Conservation (phyloP, 1,140 invertebrate species). For the Leptinotarsa undecemlineata region DNA sequence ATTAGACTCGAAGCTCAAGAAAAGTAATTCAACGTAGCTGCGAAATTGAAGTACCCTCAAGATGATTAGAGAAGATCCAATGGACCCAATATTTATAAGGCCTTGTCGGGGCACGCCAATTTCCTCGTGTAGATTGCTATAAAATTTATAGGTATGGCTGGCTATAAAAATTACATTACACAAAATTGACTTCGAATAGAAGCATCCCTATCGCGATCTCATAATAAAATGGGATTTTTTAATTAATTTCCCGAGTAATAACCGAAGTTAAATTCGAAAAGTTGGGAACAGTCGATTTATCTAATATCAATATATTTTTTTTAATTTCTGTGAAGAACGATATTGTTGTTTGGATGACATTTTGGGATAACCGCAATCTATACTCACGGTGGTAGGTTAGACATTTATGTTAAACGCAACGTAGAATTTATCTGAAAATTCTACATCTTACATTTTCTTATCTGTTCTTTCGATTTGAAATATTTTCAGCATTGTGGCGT, state of each 20-base stretch:
- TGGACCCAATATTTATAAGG: slow-evolving; percentile 45
- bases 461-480: no score
- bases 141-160: slow-evolving; percentile 48
- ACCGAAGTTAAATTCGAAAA: slow-evolving; percentile 8
- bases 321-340: no score
- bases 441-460: no score
- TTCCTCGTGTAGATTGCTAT: slow-evolving; percentile 49
- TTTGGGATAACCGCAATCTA: no score
- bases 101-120: slow-evolving; percentile 46
- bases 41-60: slow-evolving; percentile 22
- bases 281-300: not conserved
- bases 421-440: no score
- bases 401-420: no score
- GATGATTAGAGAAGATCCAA: slow-evolving; percentile 41
- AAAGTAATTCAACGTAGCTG: slow-evolving; percentile 10
- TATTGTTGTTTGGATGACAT: no score
- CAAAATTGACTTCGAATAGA: slow-evolving; percentile 49
- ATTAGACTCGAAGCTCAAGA: not conserved
- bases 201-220: slow-evolving; percentile 38
- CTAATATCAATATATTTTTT: no score
- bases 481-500: no score
- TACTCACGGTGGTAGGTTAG: no score
- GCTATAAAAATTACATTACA: slow-evolving; percentile 52
- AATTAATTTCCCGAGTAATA: slow-evolving; percentile 14
- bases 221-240: slow-evolving; percentile 12